phyloP scores from a whole-genome alignment of 2,113 vertebrate genomes.

The Heloderma charlesbogerti region DNA sequence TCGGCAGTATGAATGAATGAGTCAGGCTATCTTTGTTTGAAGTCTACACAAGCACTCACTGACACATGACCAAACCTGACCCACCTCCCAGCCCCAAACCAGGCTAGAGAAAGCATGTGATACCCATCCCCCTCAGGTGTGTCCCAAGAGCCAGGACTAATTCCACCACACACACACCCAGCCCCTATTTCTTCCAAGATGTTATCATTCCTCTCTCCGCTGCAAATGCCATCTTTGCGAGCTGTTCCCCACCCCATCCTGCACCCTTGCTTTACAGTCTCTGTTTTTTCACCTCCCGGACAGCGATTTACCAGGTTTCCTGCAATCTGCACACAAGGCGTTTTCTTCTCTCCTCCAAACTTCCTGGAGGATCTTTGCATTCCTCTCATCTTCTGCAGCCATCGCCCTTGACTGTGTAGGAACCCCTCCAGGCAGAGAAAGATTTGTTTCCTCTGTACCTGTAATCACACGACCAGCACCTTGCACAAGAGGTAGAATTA shows the following conservation, averaged over 20 bases:
- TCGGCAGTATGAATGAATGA: too few species aligned
- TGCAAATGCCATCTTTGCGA: neutral
- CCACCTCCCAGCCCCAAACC: neutral
- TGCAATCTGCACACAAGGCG: conserved; percentile 55
- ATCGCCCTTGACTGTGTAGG: conserved; percentile 1
- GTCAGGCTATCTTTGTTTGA: too few species aligned
- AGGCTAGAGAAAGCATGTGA: neutral
- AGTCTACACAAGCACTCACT: too few species aligned
- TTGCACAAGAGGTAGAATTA: neutral
- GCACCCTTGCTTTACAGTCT: neutral
- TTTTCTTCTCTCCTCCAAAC: conserved; percentile 70
- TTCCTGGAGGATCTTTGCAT: conserved; percentile 59
- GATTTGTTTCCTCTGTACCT: conserved; percentile 39
- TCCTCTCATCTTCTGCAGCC: conserved; percentile 47
- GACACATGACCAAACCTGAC: neutral
- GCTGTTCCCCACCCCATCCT: neutral
- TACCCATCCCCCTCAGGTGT: neutral
- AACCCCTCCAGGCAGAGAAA: neutral
- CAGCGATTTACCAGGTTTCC: conserved; percentile 40
- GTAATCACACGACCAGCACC: neutral
- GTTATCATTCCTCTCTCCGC: neutral
- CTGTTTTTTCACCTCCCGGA: conserved; percentile 1
- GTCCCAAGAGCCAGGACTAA: neutral
- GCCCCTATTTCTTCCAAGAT: neutral
- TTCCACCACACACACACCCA: neutral